Percentiles rank a stretch among this genome's conserved stretches.
phyloP scores from a whole-genome alignment of 1,140 invertebrate species.

The Drosophila seguyi region DNA sequence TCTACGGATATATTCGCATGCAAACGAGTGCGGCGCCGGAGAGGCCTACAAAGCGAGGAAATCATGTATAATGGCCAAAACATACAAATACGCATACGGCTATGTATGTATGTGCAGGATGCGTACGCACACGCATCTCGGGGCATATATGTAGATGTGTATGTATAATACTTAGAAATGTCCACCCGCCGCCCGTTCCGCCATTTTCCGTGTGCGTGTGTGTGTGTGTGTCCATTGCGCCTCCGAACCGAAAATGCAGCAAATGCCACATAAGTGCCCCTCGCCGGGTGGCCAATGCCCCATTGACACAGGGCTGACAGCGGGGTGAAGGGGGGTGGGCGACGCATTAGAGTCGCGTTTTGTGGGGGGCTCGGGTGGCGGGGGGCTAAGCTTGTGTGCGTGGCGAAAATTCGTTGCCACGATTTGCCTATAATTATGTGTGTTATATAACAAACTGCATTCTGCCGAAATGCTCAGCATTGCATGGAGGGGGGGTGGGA shows the following conservation, averaged over 20 bases:
- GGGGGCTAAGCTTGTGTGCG: conserved; percentile 39
- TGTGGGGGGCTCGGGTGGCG: conserved; percentile 3
- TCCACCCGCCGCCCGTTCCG: conserved; percentile 1
- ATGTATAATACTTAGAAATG: conserved; percentile 75
- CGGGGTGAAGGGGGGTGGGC: neutral
- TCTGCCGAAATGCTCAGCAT: conserved; percentile 67
- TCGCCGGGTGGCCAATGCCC: conserved; percentile 47
- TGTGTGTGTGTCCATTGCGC: conserved; percentile 47
- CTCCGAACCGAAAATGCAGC: conserved; percentile 68
- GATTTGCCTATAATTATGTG: conserved; percentile 84
- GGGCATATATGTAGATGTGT: conserved; percentile 37
- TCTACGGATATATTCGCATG: conserved; percentile 42
- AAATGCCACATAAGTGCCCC: conserved; percentile 80
- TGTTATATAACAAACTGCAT: conserved; percentile 84
- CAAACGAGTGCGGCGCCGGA: conserved; percentile 19
- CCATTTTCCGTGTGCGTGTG: conserved; percentile 33
- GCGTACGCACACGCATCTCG: conserved; percentile 17
- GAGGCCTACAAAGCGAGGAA: conserved; percentile 52
- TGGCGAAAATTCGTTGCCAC: conserved; percentile 82
- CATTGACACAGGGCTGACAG: conserved; percentile 36
- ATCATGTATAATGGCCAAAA: conserved; percentile 72
- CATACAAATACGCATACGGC: conserved; percentile 61
- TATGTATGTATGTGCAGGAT: conserved; percentile 14
- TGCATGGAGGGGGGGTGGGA: neutral
- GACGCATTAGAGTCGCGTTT: conserved; percentile 23